Evolutionary conservation across 2,888 invertebrate genomes (phyloP).

Genomic region (Microdon myrmicae): DNA sequence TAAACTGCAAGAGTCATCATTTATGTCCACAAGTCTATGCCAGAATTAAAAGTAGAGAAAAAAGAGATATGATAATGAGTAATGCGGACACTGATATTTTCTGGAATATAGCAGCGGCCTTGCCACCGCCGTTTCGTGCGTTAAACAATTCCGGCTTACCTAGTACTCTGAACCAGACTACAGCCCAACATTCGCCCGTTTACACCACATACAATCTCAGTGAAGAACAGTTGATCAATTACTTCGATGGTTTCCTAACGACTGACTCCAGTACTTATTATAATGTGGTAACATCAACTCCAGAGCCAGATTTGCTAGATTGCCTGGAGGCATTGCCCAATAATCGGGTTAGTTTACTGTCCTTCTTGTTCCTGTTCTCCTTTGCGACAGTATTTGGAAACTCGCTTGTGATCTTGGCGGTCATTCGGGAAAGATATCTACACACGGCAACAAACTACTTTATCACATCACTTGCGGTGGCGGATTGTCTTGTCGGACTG

Average conservation of each 20-base stretch:
- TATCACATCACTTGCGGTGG: constrained; percentile 95
- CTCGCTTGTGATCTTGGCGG: constrained; percentile 91
- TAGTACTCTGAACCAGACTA: constrained; percentile 18
- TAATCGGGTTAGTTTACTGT: constrained; percentile 81
- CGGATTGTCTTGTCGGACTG: constrained; percentile 94
- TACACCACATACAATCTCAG: constrained; percentile 64
- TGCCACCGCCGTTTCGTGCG: constrained; percentile 50
- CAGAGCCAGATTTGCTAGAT: constrained; percentile 63
- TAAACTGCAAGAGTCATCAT: constrained; percentile 30
- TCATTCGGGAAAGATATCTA: constrained; percentile 90
- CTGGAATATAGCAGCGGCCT: constrained; percentile 56
- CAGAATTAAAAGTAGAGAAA: constrained; percentile 28
- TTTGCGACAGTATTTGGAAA: constrained; percentile 95
- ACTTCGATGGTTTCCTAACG: constrained; percentile 60
- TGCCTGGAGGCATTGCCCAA: constrained; percentile 70
- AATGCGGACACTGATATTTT: constrained; percentile 59
- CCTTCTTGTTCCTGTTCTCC: constrained; percentile 86
- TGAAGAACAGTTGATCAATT: constrained; percentile 62
- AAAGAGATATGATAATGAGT: constrained; percentile 58
- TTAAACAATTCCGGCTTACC: constrained; percentile 10
- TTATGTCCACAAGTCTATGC: constrained; percentile 20
- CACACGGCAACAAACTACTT: constrained; percentile 98
- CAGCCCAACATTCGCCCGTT: constrained; percentile 53
- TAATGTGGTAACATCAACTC: constrained; percentile 53
- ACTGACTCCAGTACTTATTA: constrained; percentile 37